Base-by-base conservation (phyloP, 2,113 vertebrate species). In the Nibea albiflora region DNA sequence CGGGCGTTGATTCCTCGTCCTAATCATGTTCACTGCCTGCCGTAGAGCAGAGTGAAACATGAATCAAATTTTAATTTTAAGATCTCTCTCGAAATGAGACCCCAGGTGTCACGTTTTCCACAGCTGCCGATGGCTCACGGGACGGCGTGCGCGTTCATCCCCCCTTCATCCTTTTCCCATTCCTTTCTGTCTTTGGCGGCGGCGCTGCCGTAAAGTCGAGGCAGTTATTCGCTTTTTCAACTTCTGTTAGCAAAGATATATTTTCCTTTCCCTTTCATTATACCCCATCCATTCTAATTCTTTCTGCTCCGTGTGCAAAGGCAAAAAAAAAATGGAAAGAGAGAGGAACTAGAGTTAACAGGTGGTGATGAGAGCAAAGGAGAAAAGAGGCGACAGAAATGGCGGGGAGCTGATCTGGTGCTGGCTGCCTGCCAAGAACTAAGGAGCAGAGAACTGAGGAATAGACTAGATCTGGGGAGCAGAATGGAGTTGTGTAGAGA, bases 21-120 rank as follows among this genome's bases (percentile, higher is more conserved):
- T 53, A 76, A 78, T 83, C 62, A 50, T 24, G 56, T 74, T 84
- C 57, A 4, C 35, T 58, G 39, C 26, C 24, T 56, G 52, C 49
- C 71, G 19, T 44, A 58, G 49, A 63, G 63, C 78, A 50, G 39
- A 62, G 56, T 19, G 53, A 85, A 64, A 60, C 53, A 84, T 83
- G 73, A 89, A 78, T 86, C 63, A 63, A 28, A 67, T 83, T 88
- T 80, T 75, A 84, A 81, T 81, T 88, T 83, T 79, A 62, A 65
- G 47, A 74, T 67, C 46, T 52, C 71, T 72, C 24, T 79, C 20
- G 24, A 76, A 83, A 86, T 63, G 81, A 88, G 73, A 65, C 74
- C 73, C 57, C 74, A 80, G 83, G 73, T 89, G 76, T 22, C 57
- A 47, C 35, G 70, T 85, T 80, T 82, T 84, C 62, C 73, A 52